Conservation (phyloP, 2,113 vertebrate species). For the Cebidichthys violaceus region DNA sequence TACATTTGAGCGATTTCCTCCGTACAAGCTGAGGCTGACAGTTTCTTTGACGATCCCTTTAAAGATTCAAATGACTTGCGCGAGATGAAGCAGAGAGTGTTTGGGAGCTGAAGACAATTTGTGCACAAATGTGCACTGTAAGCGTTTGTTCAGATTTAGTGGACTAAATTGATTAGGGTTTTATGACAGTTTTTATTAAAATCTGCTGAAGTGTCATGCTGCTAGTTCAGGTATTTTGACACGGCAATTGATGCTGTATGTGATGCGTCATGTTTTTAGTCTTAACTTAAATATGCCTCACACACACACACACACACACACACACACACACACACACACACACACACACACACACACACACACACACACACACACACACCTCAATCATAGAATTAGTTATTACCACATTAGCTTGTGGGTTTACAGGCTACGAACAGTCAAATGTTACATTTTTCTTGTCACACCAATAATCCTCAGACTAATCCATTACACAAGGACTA, state of each 20-base stretch:
- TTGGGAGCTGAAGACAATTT: slow-evolving; percentile 15
- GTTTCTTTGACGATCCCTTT: slow-evolving; percentile 61
- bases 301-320: too few relatives aligned
- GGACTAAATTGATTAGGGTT: slow-evolving; percentile 32
- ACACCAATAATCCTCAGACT: neutral
- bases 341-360: neutral
- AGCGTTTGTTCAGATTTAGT: slow-evolving; percentile 35
- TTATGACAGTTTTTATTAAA: slow-evolving; percentile 38
- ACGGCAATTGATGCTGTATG: slow-evolving; percentile 14
- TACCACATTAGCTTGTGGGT: neutral
- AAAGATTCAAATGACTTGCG: slow-evolving; percentile 48
- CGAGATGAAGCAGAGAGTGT: slow-evolving; percentile 1
- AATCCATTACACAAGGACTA: neutral
- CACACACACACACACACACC: too few relatives aligned
- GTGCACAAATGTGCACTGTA: slow-evolving; percentile 31
- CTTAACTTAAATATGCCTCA: slow-evolving; percentile 24
- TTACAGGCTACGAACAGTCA: neutral
- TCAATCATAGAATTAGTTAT: neutral
- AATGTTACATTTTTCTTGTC: neutral
- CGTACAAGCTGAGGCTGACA: slow-evolving; percentile 41
- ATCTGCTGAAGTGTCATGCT: slow-evolving; percentile 27
- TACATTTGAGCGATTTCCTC: slow-evolving; percentile 50
- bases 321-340: neutral
- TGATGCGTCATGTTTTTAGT: slow-evolving; percentile 26
- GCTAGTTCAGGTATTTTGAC: slow-evolving; percentile 31